Evolutionary conservation across 2,888 invertebrate species (phyloP).

Genomic region (Amiota communis): DNA sequence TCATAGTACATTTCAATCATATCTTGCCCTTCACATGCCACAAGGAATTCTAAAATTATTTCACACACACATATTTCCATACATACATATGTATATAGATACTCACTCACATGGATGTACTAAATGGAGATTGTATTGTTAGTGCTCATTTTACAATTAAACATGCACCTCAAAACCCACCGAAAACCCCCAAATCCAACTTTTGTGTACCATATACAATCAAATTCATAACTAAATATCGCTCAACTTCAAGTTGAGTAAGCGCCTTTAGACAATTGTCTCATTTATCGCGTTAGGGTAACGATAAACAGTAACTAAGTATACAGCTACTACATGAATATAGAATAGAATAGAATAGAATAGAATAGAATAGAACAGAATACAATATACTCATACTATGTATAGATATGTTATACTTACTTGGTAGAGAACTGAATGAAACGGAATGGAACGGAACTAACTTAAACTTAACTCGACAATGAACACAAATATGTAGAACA

Average conservation of each 20-base stretch:
- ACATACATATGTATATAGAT: no score
- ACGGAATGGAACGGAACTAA: no score
- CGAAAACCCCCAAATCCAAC: not conserved
- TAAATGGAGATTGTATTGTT: conserved; percentile 24
- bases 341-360: no score
- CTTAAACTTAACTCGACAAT: no score
- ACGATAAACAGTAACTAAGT: no score
- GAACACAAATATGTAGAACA: no score
- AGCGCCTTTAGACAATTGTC: conserved; percentile 14
- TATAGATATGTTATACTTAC: no score
- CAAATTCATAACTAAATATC: not conserved
- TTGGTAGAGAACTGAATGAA: not conserved
- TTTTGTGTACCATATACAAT: not conserved
- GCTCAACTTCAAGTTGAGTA: conserved; percentile 8
- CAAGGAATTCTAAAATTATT: not conserved
- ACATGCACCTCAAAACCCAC: conserved; percentile 23
- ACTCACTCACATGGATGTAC: no score
- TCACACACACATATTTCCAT: not conserved
- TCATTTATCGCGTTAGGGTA: not conserved
- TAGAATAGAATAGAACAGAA: no score
- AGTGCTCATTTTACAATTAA: conserved; percentile 59
- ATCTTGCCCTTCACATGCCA: conserved; percentile 29
- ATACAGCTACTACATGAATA: no score
- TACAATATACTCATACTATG: not conserved
- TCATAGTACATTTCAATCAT: not conserved